Evolutionary conservation across 1,140 invertebrate species (phyloP).

Genomic region (Scaptomyza hsui): DNA sequence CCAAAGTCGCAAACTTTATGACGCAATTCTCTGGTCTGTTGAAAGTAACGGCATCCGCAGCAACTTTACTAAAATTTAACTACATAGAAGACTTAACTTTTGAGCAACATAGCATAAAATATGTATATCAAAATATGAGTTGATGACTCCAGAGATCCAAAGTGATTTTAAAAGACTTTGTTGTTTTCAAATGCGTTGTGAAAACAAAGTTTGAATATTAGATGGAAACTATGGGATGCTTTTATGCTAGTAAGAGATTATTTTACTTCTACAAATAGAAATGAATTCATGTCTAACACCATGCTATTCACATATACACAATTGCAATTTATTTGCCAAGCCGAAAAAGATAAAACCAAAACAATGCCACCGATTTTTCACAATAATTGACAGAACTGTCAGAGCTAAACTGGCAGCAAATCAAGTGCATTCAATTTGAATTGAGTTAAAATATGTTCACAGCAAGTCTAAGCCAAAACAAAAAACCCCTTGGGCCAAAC

Average conservation of each 20-base stretch:
- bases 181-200: too few relatives aligned
- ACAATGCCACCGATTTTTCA: neutral
- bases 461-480: slow-evolving; percentile 24
- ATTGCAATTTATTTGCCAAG: slow-evolving; percentile 15
- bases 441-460: slow-evolving; percentile 1
- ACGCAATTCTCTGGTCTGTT: slow-evolving; percentile 27
- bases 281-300: neutral
- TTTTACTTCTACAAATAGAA: too few relatives aligned
- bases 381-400: slow-evolving; percentile 21
- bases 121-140: too few relatives aligned
- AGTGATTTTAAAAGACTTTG: too few relatives aligned
- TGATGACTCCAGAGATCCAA: too few relatives aligned
- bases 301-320: slow-evolving; percentile 12
- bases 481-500: slow-evolving; percentile 14
- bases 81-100: neutral
- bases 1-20: slow-evolving; percentile 37
- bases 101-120: neutral
- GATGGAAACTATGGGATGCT: too few relatives aligned
- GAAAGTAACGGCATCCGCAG: neutral
- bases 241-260: too few relatives aligned
- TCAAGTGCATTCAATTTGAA: slow-evolving; percentile 31
- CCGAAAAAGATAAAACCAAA: slow-evolving; percentile 9
- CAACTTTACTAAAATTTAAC: slow-evolving; percentile 9
- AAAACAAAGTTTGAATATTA: too few relatives aligned
- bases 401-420: slow-evolving; percentile 23